Base-by-base conservation (phyloP, 2,888 invertebrate species). In the Temnothorax rugatulus region DNA sequence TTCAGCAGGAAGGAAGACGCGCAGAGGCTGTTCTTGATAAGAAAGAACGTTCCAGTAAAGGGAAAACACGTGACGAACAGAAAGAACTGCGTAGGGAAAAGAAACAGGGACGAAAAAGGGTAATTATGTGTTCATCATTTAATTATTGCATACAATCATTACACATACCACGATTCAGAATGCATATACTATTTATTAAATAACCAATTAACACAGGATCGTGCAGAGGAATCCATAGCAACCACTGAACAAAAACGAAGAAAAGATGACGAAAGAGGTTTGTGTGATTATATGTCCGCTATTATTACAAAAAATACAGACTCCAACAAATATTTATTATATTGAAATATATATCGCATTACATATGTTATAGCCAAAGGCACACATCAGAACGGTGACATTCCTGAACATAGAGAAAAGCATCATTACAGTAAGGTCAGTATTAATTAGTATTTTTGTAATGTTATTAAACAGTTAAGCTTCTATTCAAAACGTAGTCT, bases 51-150 rank as follows among this genome's bases (percentile, higher is more conserved):
- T 94, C 94, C 8, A 93, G 93, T 64, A 95, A 95, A 91, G 92
- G 93, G 0, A 95, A 95, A 90, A 81, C 93, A 13, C 95, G 97
- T 73, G 97, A 97, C 86, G 97, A 98, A 94, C 97, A 97, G 92
- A 97, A 97, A 93, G 98, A 98, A 95, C 95, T 96, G 15, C 96
- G 97, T 89, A 97, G 97, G 95, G 98, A 98, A 95, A 96, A 97
- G 93, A 98, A 98, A 95, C 95, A 97, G 93, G 97, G 97, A 79
- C 96, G 98, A 41, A 98, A 98, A 95, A 96, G 98, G 95, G 97
- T 97, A 95, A 95, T 96, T 88, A 57, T 25, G 52, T 69, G 59
- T 83, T 9, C 63, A 71, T 59, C 63, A 74, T 84, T 81, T 82
- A 41, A 66, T 83, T 71, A 69, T 50, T 13, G 9, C 25, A 8